Percentiles rank a stretch among this genome's conserved stretches.
These are phyloP conservation scores for Porites lutea DNA, from an alignment of 64 coral and sea anemone genomes.

Conservation along the genomic window DNA sequence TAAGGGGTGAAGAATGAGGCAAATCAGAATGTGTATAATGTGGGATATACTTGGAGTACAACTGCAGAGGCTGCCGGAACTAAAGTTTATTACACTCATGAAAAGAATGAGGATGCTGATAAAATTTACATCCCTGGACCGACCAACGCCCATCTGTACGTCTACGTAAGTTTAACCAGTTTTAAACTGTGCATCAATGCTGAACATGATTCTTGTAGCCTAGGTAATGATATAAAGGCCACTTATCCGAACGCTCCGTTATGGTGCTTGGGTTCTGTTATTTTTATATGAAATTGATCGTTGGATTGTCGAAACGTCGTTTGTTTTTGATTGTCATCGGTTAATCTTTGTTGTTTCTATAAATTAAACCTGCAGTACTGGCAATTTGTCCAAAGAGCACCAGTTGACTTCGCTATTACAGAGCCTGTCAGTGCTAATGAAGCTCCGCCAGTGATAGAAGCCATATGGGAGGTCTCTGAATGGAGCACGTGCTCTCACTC, in stretches of 20 bases:
- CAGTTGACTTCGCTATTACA: background rate
- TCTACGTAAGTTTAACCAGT: slow-evolving; percentile 50
- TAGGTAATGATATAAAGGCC: no score
- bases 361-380: background rate
- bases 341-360: background rate
- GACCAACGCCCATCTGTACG: slow-evolving; percentile 26
- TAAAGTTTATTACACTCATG: slow-evolving; percentile 27
- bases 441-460: background rate
- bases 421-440: background rate
- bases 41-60: slow-evolving; percentile 17
- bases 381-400: background rate
- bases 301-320: no score
- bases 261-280: no score
- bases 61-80: slow-evolving; percentile 33
- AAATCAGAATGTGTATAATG: slow-evolving; percentile 6
- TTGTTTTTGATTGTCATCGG: background rate
- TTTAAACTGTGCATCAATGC: background rate
- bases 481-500: slow-evolving; percentile 71
- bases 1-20: slow-evolving; percentile 40
- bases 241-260: no score
- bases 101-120: slow-evolving; percentile 16
- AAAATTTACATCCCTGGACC: slow-evolving; percentile 51
- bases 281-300: no score
- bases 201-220: no score
- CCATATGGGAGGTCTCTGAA: slow-evolving; percentile 52